phyloP scores from a whole-genome alignment of 2,888 invertebrate genomes.

The Eupeodes luniger region DNA sequence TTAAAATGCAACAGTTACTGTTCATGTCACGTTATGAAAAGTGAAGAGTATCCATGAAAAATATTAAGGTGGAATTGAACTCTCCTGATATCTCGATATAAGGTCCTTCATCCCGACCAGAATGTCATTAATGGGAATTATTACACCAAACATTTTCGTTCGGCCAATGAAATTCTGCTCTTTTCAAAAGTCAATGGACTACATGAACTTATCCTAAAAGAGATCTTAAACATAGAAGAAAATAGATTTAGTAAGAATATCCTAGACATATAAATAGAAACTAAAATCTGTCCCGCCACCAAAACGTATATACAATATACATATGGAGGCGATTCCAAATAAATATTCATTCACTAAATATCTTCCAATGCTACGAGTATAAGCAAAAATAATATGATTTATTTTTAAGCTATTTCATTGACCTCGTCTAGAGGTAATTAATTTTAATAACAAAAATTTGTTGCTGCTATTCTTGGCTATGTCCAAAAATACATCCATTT shows the following conservation, averaged over 20 bases:
- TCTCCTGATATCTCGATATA: too few relatives aligned
- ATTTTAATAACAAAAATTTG: constrained; percentile 38
- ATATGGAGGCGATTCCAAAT: background rate
- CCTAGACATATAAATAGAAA: background rate
- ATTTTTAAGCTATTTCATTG: constrained; percentile 52
- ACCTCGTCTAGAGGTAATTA: constrained; percentile 61
- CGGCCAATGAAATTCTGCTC: too few relatives aligned
- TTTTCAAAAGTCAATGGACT: background rate
- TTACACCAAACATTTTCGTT: too few relatives aligned
- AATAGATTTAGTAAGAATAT: background rate
- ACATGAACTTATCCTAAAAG: background rate
- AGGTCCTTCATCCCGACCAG: too few relatives aligned
- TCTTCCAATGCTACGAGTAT: background rate
- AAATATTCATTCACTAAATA: constrained; percentile 13
- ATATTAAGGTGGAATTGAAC: too few relatives aligned
- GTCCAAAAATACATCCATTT: constrained; percentile 12
- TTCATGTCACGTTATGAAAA: too few relatives aligned
- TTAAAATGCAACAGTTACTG: too few relatives aligned
- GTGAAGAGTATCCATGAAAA: too few relatives aligned
- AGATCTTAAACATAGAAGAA: background rate
- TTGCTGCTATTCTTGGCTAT: constrained; percentile 28
- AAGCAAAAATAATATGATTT: constrained; percentile 8
- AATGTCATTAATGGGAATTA: too few relatives aligned
- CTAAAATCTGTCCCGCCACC: background rate
- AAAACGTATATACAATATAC: too few relatives aligned